A percentile compares a stretch with the other conserved stretches of the same genome.
Evolutionary conservation across 2,888 invertebrate species (phyloP).

Genomic region (Galeruca laticollis): DNA sequence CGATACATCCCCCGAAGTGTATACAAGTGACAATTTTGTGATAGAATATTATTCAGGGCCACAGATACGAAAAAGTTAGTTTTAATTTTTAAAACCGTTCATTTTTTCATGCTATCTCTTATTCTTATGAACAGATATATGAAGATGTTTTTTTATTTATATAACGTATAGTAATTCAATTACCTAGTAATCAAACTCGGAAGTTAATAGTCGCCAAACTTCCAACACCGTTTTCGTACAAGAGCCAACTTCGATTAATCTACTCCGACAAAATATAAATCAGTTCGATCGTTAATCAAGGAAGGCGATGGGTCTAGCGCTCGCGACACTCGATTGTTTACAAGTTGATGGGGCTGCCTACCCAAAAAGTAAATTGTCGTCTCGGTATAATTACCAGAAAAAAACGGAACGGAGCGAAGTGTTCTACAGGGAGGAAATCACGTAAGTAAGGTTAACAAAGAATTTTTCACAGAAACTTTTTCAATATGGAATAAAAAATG

Average conservation of each 20-base stretch:
- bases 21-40: too few species aligned
- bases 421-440: conserved; percentile 8
- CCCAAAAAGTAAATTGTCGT: conserved; percentile 43
- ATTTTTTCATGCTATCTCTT: too few species aligned
- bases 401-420: conserved; percentile 9
- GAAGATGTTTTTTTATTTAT: too few species aligned
- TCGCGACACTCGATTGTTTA: conserved; percentile 51
- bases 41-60: too few species aligned
- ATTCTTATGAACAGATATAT: too few species aligned
- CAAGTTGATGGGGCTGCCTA: conserved; percentile 42
- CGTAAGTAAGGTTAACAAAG: too few species aligned
- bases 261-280: conserved; percentile 56
- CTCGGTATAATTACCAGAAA: conserved; percentile 34
- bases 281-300: conserved; percentile 63
- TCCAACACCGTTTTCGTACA: conserved; percentile 16
- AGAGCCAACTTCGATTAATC: conserved; percentile 47
- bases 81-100: too few species aligned
- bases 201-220: conserved; percentile 16
- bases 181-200: conserved; percentile 23
- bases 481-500: too few species aligned
- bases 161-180: not conserved
- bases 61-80: too few species aligned
- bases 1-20: too few species aligned
- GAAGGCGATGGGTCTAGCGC: conserved; percentile 40
- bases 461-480: too few species aligned